phyloP scores from a whole-genome alignment of 2,113 vertebrate species.

The Muntiacus muntjak region DNA sequence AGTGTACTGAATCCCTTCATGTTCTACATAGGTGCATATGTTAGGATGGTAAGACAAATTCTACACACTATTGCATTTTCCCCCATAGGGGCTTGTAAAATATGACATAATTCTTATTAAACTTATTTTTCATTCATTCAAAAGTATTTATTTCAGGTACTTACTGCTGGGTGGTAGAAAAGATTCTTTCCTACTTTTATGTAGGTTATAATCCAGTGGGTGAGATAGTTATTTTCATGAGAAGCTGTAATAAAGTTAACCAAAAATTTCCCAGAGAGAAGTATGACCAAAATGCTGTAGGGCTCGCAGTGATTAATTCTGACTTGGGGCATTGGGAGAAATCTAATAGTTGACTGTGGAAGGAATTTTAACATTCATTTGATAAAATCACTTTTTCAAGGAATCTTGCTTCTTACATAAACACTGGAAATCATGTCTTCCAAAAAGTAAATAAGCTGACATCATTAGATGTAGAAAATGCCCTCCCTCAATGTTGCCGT shows the following conservation, averaged over 20 bases:
- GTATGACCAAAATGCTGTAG: background rate
- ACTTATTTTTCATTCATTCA: background rate
- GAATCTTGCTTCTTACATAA: background rate
- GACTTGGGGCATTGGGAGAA: background rate
- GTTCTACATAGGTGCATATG: background rate
- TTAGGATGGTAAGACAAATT: background rate
- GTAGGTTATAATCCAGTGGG: background rate
- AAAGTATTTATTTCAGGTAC: background rate
- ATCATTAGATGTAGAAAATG: background rate
- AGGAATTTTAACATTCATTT: conserved; percentile 1
- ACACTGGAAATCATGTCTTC: background rate
- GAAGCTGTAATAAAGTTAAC: background rate
- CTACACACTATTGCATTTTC: background rate
- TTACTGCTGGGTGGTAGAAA: background rate
- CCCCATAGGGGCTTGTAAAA: background rate
- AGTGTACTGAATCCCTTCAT: background rate
- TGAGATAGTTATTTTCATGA: background rate
- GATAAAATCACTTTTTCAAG: background rate
- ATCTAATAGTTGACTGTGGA: background rate
- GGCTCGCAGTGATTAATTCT: background rate
- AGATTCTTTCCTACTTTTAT: background rate
- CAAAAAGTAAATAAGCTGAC: background rate
- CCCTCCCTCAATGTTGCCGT: background rate
- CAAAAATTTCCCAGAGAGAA: background rate
- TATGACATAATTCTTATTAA: background rate